These are phyloP conservation scores for Drosophila austrosaltans DNA, from an alignment of 2,888 invertebrate species.

Conservation along the genomic window DNA sequence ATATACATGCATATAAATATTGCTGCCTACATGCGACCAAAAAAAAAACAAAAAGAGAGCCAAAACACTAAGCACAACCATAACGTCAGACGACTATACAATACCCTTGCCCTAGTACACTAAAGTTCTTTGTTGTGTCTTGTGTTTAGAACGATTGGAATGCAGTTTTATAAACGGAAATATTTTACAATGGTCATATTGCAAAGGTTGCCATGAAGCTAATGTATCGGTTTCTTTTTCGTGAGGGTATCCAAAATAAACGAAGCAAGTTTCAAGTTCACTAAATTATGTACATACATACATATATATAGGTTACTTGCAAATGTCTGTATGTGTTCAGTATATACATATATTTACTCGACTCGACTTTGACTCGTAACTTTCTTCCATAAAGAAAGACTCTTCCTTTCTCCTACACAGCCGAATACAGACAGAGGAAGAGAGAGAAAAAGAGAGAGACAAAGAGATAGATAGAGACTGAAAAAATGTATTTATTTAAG, in stretches of 20 bases:
- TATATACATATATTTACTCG: conserved; percentile 60
- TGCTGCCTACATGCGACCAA: conserved; percentile 36
- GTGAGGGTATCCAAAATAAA: not conserved
- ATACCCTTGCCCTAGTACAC: not conserved
- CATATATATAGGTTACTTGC: conserved; percentile 31
- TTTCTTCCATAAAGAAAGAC: conserved; percentile 71
- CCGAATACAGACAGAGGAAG: conserved; percentile 25
- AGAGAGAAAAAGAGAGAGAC: not conserved
- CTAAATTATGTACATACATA: conserved; percentile 73
- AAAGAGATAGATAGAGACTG: not conserved
- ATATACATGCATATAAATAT: conserved; percentile 52
- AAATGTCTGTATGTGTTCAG: conserved; percentile 38
- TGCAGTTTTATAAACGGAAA: no score
- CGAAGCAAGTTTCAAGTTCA: conserved; percentile 71
- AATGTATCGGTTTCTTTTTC: not conserved
- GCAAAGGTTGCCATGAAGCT: no score
- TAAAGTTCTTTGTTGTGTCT: no score
- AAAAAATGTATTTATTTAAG: conserved; percentile 73
- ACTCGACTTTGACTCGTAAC: conserved; percentile 61
- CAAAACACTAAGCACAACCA: conserved; percentile 8
- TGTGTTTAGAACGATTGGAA: no score
- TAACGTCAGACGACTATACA: not conserved
- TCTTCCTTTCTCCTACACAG: conserved; percentile 21
- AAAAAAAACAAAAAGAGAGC: conserved; percentile 21
- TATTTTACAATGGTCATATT: no score